These are phyloP conservation scores for Dasysyrphus albostriatus DNA, from an alignment of 2,888 invertebrate genomes.

Conservation along the genomic window DNA sequence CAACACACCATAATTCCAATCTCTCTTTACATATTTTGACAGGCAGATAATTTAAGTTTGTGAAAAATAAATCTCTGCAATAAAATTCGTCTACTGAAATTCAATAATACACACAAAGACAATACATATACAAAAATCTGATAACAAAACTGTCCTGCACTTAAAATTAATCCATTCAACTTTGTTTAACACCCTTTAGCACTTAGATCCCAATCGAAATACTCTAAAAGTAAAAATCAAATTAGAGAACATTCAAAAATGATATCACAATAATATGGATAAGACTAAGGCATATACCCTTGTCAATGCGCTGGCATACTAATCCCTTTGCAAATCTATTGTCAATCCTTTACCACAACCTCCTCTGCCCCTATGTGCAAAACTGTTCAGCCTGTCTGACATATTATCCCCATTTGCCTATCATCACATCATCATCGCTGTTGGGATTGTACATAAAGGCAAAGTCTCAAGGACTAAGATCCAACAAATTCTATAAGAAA, in stretches of 20 bases:
- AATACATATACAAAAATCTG: background rate
- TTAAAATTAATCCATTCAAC: background rate
- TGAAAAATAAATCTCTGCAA: conserved; percentile 19
- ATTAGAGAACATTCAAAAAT: conserved; percentile 26
- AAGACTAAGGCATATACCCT: conserved; percentile 24
- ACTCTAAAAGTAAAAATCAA: conserved; percentile 16
- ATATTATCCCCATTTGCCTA: conserved; percentile 38
- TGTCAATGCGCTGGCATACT: conserved; percentile 15
- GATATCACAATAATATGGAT: background rate
- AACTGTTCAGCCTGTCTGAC: background rate
- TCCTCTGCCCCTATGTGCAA: background rate
- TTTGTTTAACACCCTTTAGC: conserved; percentile 16
- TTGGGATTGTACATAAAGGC: conserved; percentile 6
- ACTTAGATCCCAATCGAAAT: conserved; percentile 15
- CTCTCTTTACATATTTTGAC: background rate
- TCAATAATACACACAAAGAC: background rate
- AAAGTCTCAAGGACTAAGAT: background rate
- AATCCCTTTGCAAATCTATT: conserved; percentile 16
- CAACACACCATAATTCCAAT: background rate
- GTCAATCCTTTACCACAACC: conserved; percentile 24
- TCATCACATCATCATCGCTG: conserved; percentile 46
- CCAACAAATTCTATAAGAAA: conserved; percentile 14
- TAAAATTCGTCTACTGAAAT: background rate
- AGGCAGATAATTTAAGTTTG: background rate
- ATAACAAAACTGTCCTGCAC: conserved; percentile 5